Evolutionary conservation across 2,113 vertebrate species (phyloP), one percentile per base, ranked within the genome.

Genomic region (Plectropomus leopardus): DNA sequence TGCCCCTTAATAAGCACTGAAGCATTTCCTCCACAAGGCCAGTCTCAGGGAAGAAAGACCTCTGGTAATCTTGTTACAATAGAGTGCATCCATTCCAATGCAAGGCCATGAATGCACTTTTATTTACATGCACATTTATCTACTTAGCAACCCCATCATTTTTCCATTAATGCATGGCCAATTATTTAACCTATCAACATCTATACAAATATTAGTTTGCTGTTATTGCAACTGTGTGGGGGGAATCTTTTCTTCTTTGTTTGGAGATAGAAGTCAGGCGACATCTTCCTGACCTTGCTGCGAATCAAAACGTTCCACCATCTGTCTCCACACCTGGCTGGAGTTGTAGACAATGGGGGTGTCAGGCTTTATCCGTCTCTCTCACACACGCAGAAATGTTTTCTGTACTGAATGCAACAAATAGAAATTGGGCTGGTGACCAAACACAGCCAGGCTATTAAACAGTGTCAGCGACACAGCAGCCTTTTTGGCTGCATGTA

Each of bases 71-170:
- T 82, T 83, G 79, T 74, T 83, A 80, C 86, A 91, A 72, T 72
- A 85, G 83, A 91, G 89, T 90, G 83, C 93, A 94, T 92, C 92
- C 91, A 93, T 94, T 92, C 89, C 92, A 91, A 94, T 89, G 80
- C 88, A 93, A 92, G 90, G 79, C 86, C 93, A 93, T 92, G 88
- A 94, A 93, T 93, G 92, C 91, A 93, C 92, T 91, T 92, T 92
- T 91, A 88, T 94, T 93, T 92, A 88, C 91, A 93, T 93, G 87
- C 92, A 89, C 73, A 91, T 94, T 92, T 91, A 76, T 77, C 88
- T 92, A 92, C 79, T 84, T 92, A 93, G 92, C 88, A 91, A 89
- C 78, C 85, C 84, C 92, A 92, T 93, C 91, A 80, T 92, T 91
- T 92, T 90, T 86, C 87, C 93, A 90, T 89, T 80, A 92, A 92